Evolutionary conservation across 2,888 invertebrate genomes (phyloP), one percentile per base, ranked within the genome.

Genomic region (Polydrusus cervinus): DNA sequence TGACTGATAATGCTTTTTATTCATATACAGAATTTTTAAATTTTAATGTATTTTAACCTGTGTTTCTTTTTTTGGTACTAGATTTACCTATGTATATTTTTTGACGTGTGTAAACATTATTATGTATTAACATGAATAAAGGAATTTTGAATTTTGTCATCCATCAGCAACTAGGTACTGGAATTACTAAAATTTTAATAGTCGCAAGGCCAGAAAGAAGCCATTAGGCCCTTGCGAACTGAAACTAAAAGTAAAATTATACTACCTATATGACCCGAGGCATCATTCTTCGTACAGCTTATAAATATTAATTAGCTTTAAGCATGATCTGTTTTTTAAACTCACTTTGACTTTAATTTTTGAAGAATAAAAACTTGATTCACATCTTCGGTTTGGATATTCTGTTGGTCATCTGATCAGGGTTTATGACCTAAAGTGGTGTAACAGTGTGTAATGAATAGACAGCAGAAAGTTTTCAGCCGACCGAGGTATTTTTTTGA

Each of bases 241-340:
- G 34, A 6, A 65, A 49, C 51, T 34, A 51, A 51, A 49, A 47
- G 65, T 65, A 49, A 65, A 65, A 49, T 51, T 47, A 64, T 25
- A 65, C 49, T 30, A n/a, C n/a, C n/a, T n/a, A 8, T 51, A 34
- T 5, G 25, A 34, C 65, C 51, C 14, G n/a, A 34, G 65, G 65
- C 49, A 51, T 34, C 10, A 65, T 65, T 64, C 65, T 51, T 65
- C 65, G 65, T 47, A 49, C 34, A 18, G 34, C 65, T 49, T 16
- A 65, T 65, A 49, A 47, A 65, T 65, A 65, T 65, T 47, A 45
- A 65, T 49, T 49, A 65, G 14, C 49, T 10, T 14, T 18, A 45
- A 62, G 45, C 62, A 45, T 65, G 47, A 51, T 65, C 47, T 34
- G 65, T 45, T 65, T 65, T 62, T 49, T 49, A 65, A 65, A n/a